Percentiles rank a stretch among this genome's conserved stretches.
These are phyloP conservation scores for Neomorphus geoffroyi DNA, from an alignment of 2,797 vertebrate genomes.

Conservation along the genomic window DNA sequence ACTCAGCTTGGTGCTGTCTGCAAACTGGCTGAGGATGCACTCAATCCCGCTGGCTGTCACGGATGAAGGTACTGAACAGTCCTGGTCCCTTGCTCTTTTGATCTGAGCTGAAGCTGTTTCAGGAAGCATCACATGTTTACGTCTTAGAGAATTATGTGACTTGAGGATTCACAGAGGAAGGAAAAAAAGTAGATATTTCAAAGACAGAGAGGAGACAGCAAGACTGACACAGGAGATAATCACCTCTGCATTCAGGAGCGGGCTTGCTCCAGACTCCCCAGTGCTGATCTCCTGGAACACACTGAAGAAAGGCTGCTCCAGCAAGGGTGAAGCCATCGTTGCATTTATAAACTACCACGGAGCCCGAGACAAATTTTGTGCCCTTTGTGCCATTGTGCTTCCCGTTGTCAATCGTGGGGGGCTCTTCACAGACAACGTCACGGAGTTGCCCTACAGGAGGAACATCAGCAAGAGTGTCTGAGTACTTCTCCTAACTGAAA, in stretches of 20 bases:
- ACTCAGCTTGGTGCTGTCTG: too few relatives aligned
- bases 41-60: too few relatives aligned
- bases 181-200: not conserved
- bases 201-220: not conserved
- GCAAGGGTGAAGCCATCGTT: not conserved
- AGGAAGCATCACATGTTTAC: not conserved
- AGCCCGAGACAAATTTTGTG: not conserved
- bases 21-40: too few relatives aligned
- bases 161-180: not conserved
- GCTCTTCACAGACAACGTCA: not conserved
- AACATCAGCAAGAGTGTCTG: not conserved
- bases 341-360: constrained; percentile 44
- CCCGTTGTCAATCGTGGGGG: constrained; percentile 12
- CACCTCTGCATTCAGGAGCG: constrained; percentile 55
- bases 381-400: not conserved
- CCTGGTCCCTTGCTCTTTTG: not conserved
- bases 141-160: not conserved
- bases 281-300: too few relatives aligned
- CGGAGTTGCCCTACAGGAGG: not conserved
- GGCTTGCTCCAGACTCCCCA: constrained; percentile 49
- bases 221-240: not conserved
- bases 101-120: not conserved
- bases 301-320: constrained; percentile 28
- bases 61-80: too few relatives aligned
- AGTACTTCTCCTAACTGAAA: not conserved